Percentiles rank a stretch among this genome's conserved stretches.
Evolutionary conservation across 2,113 vertebrate species (phyloP).

Genomic region (Semicossyphus pulcher): DNA sequence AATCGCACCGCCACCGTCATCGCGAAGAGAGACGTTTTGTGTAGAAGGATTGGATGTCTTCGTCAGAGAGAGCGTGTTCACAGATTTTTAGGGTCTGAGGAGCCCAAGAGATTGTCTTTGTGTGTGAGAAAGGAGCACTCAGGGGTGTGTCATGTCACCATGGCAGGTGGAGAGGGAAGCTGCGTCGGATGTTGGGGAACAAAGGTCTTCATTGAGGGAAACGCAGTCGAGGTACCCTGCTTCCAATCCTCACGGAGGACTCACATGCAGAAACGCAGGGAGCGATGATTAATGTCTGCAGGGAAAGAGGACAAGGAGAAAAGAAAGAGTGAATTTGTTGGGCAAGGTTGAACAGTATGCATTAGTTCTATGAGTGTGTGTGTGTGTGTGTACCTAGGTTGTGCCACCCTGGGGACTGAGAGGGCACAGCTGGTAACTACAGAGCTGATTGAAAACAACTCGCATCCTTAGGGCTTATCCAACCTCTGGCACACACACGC

Average conservation of each 20-base stretch:
- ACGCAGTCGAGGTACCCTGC: constrained; percentile 16
- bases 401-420: constrained; percentile 65
- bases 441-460: constrained; percentile 81
- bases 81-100: constrained; percentile 16
- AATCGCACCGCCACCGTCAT: constrained; percentile 94
- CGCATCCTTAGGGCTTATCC: constrained; percentile 72
- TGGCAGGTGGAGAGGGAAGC: constrained; percentile 84
- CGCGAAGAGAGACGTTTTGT: constrained; percentile 62
- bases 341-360: constrained; percentile 67
- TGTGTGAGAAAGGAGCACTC: constrained; percentile 56
- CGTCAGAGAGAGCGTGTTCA: constrained; percentile 18
- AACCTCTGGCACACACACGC: constrained; percentile 63
- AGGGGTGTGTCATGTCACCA: constrained; percentile 94
- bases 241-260: constrained; percentile 48
- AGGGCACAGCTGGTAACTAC: constrained; percentile 81
- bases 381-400: constrained; percentile 57
- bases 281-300: constrained; percentile 70
- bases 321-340: constrained; percentile 61
- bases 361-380: constrained; percentile 48
- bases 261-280: constrained; percentile 49
- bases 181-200: constrained; percentile 67
- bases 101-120: constrained; percentile 46
- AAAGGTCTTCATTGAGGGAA: constrained; percentile 58
- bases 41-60: constrained; percentile 23
- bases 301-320: constrained; percentile 67